Evolutionary conservation across 2,113 vertebrate genomes (phyloP).

Genomic region (Pyxicephalus adspersus): DNA sequence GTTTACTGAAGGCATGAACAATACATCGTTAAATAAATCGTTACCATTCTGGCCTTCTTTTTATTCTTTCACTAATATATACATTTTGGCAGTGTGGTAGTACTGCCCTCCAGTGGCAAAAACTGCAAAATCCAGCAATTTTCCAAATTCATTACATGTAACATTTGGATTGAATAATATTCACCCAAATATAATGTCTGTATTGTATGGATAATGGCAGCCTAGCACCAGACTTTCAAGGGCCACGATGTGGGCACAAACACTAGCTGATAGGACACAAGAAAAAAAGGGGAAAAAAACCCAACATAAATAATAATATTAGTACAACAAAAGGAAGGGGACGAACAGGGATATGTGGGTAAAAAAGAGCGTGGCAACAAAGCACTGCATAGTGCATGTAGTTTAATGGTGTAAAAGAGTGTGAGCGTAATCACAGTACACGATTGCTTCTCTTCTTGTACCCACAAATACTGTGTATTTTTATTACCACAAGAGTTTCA

Average conservation of each 20-base stretch:
- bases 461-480: too few relatives aligned
- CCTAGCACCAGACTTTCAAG: too few relatives aligned
- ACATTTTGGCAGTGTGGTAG: slow-evolving; percentile 53
- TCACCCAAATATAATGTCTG: too few relatives aligned
- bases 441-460: too few relatives aligned
- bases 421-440: too few relatives aligned
- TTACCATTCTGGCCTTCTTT: slow-evolving; percentile 43
- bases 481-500: too few relatives aligned
- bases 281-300: background rate
- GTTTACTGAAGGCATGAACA: slow-evolving; percentile 57
- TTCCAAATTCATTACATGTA: too few relatives aligned
- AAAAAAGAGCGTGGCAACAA: background rate
- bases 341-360: background rate
- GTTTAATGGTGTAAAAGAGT: too few relatives aligned
- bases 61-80: slow-evolving; percentile 26
- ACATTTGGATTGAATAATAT: too few relatives aligned
- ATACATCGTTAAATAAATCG: slow-evolving; percentile 55
- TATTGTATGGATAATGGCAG: too few relatives aligned
- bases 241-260: too few relatives aligned
- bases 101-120: slow-evolving; percentile 75
- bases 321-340: background rate
- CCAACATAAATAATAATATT: background rate
- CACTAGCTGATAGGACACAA: background rate
- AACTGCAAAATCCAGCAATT: slow-evolving; percentile 40
- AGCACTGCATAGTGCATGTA: too few relatives aligned